Percentiles rank a stretch among this genome's conserved stretches.
Evolutionary conservation across 2,888 invertebrate species (phyloP).

Genomic region (Yponomeuta evonymella): DNA sequence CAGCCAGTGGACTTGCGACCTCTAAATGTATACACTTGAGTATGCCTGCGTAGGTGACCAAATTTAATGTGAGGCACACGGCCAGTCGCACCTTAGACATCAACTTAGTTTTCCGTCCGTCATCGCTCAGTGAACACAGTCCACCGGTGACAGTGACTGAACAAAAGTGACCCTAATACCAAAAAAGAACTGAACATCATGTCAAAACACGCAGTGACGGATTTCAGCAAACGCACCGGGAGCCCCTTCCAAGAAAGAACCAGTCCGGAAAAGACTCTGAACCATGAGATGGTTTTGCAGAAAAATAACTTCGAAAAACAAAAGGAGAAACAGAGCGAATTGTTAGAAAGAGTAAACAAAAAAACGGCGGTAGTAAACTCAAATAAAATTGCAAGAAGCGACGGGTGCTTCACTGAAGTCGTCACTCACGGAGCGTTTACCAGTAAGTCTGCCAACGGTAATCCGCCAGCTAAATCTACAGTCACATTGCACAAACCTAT

Average conservation of each 20-base stretch:
- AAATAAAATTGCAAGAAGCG: slow-evolving; percentile 46
- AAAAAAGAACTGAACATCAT: slow-evolving; percentile 28
- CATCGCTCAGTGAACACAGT: slow-evolving; percentile 48
- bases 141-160: background rate
- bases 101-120: slow-evolving; percentile 51
- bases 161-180: background rate
- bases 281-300: slow-evolving; percentile 53
- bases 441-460: slow-evolving; percentile 38
- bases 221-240: slow-evolving; percentile 48
- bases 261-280: slow-evolving; percentile 28
- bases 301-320: slow-evolving; percentile 55
- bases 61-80: background rate
- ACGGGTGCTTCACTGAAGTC: slow-evolving; percentile 66
- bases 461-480: slow-evolving; percentile 33
- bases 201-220: slow-evolving; percentile 61
- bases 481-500: slow-evolving; percentile 23
- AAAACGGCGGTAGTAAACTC: slow-evolving; percentile 62
- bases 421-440: slow-evolving; percentile 66
- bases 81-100: background rate
- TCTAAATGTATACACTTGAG: background rate
- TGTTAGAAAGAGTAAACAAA: slow-evolving; percentile 58
- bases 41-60: slow-evolving; percentile 1
- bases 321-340: slow-evolving; percentile 58
- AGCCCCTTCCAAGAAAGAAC: slow-evolving; percentile 43
- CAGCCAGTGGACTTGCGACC: slow-evolving; percentile 19